Evolutionary conservation across 1,140 invertebrate species (phyloP).

Genomic region (Drosophila setifemur): DNA sequence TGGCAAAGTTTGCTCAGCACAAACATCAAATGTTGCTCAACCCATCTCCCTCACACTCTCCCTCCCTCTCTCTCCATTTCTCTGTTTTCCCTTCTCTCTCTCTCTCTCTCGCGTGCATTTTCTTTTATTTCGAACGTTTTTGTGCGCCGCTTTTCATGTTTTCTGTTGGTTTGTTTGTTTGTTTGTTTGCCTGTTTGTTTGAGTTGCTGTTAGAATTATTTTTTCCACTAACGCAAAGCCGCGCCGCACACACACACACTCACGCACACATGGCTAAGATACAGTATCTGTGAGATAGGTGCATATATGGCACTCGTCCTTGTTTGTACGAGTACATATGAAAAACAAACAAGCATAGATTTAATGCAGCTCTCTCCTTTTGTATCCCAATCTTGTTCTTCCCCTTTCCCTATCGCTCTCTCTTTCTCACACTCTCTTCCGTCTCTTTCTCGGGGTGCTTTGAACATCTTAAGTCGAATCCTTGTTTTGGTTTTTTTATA

Average conservation of each 20-base stretch:
- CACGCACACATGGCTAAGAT: conserved; percentile 11
- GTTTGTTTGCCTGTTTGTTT: conserved; percentile 70
- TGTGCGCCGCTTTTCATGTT: conserved; percentile 76
- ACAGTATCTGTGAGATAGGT: conserved; percentile 27
- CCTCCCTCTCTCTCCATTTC: neutral
- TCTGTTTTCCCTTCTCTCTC: neutral
- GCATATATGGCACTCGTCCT: conserved; percentile 63
- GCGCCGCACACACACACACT: conserved; percentile 55
- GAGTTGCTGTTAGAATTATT: conserved; percentile 80
- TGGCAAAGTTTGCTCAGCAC: conserved; percentile 73
- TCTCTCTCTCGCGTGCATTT: neutral
- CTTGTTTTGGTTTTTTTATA: conserved; percentile 8
- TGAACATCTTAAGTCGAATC: conserved; percentile 24
- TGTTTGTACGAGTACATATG: conserved; percentile 77
- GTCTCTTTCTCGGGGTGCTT: conserved; percentile 2
- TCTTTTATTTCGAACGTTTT: conserved; percentile 39
- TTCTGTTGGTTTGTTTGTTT: conserved; percentile 68
- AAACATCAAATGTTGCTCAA: conserved; percentile 77
- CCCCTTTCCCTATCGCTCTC: neutral
- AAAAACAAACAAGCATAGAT: conserved; percentile 78
- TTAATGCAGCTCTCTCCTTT: conserved; percentile 66
- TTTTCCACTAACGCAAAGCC: conserved; percentile 76
- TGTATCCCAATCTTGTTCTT: too few species aligned
- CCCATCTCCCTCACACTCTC: neutral
- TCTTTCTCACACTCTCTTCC: neutral